phyloP scores from a whole-genome alignment of 1,140 invertebrate genomes.

The Sarcophaga peregrina region DNA sequence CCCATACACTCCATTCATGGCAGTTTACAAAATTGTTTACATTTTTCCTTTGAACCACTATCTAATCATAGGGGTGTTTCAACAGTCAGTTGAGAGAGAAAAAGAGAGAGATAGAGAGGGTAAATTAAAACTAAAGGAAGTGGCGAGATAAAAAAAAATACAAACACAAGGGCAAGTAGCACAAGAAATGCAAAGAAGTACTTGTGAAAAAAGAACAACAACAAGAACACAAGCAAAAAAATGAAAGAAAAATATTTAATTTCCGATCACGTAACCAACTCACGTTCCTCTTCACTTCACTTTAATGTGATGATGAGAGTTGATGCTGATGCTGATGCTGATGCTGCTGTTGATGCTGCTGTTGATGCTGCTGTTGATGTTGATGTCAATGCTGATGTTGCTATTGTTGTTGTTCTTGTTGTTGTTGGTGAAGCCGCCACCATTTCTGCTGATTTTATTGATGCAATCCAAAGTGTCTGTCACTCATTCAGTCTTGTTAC shows the following conservation, averaged over 20 bases:
- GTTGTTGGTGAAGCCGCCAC: neutral
- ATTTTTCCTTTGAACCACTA: slow-evolving; percentile 6
- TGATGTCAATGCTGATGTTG: neutral
- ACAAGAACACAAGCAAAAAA: neutral
- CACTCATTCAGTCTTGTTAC: slow-evolving; percentile 12
- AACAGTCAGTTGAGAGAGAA: neutral
- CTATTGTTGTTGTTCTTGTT: neutral
- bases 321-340: no score
- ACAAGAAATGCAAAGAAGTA: no score
- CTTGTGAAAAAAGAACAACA: neutral
- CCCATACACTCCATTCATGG: neutral
- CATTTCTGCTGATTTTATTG: slow-evolving; percentile 1
- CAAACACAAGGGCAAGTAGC: no score
- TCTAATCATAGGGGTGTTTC: neutral
- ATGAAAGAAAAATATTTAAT: slow-evolving; percentile 6
- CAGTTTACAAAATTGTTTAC: slow-evolving; percentile 8
- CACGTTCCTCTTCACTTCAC: slow-evolving; percentile 26
- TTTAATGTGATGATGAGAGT: slow-evolving; percentile 2
- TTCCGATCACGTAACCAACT: slow-evolving; percentile 24
- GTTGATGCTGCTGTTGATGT: neutral
- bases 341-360: neutral
- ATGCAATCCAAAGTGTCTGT: slow-evolving; percentile 11
- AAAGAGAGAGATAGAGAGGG: neutral
- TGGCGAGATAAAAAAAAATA: no score
- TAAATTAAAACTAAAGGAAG: no score